These are phyloP conservation scores for Oeneis ivallda DNA, from an alignment of 2,888 invertebrate species.

Conservation along the genomic window DNA sequence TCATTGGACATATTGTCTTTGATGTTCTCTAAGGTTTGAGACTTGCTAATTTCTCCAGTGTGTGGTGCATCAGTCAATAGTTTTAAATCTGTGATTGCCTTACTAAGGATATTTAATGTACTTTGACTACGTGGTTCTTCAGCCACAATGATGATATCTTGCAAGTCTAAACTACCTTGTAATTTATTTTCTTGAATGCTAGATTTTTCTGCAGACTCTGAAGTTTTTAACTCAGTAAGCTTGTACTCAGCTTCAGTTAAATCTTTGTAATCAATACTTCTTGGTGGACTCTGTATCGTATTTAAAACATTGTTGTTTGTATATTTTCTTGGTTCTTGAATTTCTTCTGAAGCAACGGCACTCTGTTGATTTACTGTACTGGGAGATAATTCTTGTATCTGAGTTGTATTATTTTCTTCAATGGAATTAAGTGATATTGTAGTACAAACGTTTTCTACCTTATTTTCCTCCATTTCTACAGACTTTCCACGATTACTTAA, in stretches of 20 bases:
- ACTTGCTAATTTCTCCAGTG: neutral
- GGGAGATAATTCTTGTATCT: neutral
- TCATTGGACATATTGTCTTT: slow-evolving; percentile 3
- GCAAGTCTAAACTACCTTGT: neutral
- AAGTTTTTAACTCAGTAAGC: slow-evolving; percentile 34
- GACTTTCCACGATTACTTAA: slow-evolving; percentile 42
- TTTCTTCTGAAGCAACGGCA: neutral
- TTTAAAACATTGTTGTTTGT: neutral
- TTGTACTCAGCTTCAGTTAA: slow-evolving; percentile 50
- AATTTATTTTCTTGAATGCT: neutral
- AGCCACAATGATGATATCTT: neutral
- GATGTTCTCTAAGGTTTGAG: neutral
- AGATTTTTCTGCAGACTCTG: neutral
- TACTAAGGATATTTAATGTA: neutral
- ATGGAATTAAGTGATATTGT: neutral
- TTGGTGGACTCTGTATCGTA: neutral
- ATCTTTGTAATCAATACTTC: slow-evolving; percentile 44
- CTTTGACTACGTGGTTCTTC: neutral
- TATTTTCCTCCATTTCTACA: neutral
- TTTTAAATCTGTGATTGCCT: neutral
- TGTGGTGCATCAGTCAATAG: neutral
- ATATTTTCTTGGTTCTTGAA: neutral
- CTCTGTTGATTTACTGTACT: neutral
- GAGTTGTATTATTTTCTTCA: neutral
- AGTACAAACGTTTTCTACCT: slow-evolving; percentile 7